Percentiles rank a stretch among this genome's conserved stretches.
Evolutionary conservation across 2,888 invertebrate genomes (phyloP).

Genomic region (Tetramorium bicarinatum): DNA sequence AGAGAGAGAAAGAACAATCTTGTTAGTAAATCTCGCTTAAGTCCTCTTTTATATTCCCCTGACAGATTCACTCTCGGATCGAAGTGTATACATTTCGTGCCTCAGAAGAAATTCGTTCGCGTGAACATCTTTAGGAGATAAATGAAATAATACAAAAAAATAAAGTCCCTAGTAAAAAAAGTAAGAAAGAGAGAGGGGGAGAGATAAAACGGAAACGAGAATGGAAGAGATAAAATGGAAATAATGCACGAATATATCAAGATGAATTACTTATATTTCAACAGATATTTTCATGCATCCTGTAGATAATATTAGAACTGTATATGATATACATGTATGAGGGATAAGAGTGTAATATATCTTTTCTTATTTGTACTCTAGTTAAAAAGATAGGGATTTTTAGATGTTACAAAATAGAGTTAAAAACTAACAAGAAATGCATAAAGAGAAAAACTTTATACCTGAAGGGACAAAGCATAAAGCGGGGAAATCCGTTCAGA

Average conservation of each 20-base stretch:
- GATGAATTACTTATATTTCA: background rate
- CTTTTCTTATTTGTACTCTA: background rate
- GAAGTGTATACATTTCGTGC: background rate
- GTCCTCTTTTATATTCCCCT: conserved; percentile 53
- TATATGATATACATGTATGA: no score
- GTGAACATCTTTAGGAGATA: conserved; percentile 35
- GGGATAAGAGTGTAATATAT: background rate
- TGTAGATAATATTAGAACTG: background rate
- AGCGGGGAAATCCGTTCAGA: conserved; percentile 1
- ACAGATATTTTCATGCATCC: background rate
- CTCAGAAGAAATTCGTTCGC: conserved; percentile 11
- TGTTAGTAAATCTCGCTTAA: conserved; percentile 54
- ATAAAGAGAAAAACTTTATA: background rate
- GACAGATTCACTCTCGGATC: conserved; percentile 12
- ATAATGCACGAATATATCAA: background rate
- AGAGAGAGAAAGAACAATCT: background rate
- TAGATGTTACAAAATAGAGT: background rate
- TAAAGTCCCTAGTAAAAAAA: conserved; percentile 38
- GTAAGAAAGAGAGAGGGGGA: background rate
- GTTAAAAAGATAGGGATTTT: background rate
- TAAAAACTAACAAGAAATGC: conserved; percentile 18
- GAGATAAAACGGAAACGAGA: conserved; percentile 1
- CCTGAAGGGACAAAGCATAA: background rate
- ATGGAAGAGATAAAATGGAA: conserved; percentile 3
- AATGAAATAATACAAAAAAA: conserved; percentile 46